Evolutionary conservation across 2,888 invertebrate species (phyloP).

Genomic region (Cerastis leucographa): DNA sequence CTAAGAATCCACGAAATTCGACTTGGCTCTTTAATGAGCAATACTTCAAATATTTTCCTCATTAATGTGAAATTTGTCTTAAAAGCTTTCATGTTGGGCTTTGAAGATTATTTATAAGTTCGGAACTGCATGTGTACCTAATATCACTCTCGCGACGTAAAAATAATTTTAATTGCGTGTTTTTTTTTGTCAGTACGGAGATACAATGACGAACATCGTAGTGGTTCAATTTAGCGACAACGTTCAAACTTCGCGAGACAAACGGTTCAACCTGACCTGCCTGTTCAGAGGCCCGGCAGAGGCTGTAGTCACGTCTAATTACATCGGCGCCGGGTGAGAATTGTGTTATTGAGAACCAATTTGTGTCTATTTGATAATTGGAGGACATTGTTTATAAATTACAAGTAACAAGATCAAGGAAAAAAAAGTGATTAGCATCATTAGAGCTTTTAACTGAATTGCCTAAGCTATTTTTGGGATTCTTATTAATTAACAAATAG

Average conservation of each 20-base stretch:
- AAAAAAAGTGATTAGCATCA: slow-evolving; percentile 25
- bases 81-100: not conserved
- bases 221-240: slow-evolving; percentile 98
- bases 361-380: slow-evolving; percentile 71
- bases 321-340: slow-evolving; percentile 96
- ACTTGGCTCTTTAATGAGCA: not conserved
- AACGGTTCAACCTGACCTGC: slow-evolving; percentile 98
- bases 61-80: not conserved
- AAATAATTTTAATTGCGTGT: not conserved
- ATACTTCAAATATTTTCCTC: not conserved
- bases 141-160: not conserved
- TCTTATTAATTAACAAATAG: slow-evolving; percentile 57
- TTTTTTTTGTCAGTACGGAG: slow-evolving; percentile 94
- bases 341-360: slow-evolving; percentile 36
- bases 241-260: slow-evolving; percentile 97
- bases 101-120: not conserved
- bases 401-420: not conserved
- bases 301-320: slow-evolving; percentile 97
- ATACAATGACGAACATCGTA: slow-evolving; percentile 98
- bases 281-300: slow-evolving; percentile 97
- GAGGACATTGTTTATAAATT: slow-evolving; percentile 15
- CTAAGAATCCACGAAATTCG: not conserved
- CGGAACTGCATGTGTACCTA: not conserved
- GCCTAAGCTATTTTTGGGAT: slow-evolving; percentile 10
- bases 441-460: slow-evolving; percentile 8